Conservation (phyloP, 2,797 vertebrate species). For the Centropyge bicolor region DNA sequence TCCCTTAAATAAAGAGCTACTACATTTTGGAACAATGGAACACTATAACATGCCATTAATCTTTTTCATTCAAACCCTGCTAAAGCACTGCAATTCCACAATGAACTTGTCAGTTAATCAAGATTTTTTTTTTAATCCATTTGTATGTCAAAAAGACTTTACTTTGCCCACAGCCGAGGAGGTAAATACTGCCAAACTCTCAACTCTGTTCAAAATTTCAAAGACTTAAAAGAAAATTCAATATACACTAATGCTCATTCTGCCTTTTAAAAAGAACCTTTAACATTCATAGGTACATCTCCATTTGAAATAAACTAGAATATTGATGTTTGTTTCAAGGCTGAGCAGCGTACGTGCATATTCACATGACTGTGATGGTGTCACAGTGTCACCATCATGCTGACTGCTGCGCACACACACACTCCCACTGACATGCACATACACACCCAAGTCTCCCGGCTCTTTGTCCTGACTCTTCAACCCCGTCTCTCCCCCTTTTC, state of each 20-base stretch:
- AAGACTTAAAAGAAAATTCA: background rate
- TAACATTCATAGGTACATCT: background rate
- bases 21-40: background rate
- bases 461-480: constrained; percentile 54
- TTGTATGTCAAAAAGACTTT: too few relatives aligned
- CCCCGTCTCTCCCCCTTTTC: constrained; percentile 18
- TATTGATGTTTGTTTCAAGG: background rate
- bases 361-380: constrained; percentile 52
- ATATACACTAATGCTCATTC: background rate
- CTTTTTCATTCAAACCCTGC: background rate
- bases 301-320: background rate
- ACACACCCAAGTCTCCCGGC: constrained; percentile 2
- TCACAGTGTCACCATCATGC: constrained; percentile 15
- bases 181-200: background rate
- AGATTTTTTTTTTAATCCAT: too few relatives aligned
- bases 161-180: background rate
- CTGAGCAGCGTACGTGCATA: constrained; percentile 38
- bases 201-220: background rate
- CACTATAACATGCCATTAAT: background rate
- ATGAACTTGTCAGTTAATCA: too few relatives aligned
- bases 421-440: constrained; percentile 4
- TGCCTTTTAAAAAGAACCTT: background rate
- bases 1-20: background rate
- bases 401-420: constrained; percentile 33
- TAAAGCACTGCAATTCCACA: background rate